These are phyloP conservation scores for Setophaga petechia DNA, from an alignment of 2,113 vertebrate species.

Conservation along the genomic window DNA sequence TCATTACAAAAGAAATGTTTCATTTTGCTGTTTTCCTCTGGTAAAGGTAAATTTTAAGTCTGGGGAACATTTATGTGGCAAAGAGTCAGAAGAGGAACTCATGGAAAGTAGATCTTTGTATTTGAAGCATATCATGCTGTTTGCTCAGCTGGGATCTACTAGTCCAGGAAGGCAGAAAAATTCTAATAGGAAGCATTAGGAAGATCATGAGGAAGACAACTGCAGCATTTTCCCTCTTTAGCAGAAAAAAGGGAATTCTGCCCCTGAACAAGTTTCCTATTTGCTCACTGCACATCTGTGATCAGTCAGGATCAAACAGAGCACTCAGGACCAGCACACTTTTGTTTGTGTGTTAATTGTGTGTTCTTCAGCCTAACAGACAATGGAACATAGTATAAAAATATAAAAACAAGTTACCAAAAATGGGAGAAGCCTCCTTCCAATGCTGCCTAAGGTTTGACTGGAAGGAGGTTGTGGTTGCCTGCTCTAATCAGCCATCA, in stretches of 20 bases:
- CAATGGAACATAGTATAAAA: neutral
- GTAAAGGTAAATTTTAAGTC: neutral
- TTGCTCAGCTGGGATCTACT: neutral
- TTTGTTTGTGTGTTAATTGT: neutral
- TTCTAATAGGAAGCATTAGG: neutral
- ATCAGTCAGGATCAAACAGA: neutral
- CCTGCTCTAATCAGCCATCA: neutral
- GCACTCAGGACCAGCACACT: neutral
- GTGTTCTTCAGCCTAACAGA: neutral
- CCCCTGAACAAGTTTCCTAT: neutral
- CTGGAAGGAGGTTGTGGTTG: neutral
- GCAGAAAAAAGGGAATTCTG: neutral
- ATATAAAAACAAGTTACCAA: neutral
- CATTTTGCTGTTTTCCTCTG: neutral
- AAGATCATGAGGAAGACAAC: neutral
- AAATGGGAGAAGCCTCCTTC: neutral
- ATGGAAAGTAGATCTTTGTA: neutral
- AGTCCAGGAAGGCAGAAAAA: neutral
- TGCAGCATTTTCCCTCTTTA: neutral
- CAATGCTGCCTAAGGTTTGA: neutral
- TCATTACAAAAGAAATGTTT: neutral
- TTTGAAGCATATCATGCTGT: neutral
- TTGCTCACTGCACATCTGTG: neutral
- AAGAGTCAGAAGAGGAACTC: neutral
- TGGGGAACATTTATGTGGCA: neutral